phyloP scores from a whole-genome alignment of 2,797 vertebrate species.

The Thripadectes ignobilis region DNA sequence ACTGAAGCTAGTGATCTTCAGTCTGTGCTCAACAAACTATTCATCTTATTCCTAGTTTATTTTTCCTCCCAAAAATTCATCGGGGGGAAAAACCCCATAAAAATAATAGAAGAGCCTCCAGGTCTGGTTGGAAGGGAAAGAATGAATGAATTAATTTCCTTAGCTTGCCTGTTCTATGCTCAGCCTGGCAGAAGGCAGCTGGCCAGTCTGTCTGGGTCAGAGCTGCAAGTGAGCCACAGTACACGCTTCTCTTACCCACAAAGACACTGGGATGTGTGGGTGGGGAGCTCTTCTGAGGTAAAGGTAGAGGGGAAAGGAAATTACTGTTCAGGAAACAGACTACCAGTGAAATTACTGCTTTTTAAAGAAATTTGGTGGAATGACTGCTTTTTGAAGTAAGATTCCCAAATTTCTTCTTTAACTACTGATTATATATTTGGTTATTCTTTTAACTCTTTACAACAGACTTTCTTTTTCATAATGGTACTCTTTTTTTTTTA shows the following conservation, averaged over 20 bases:
- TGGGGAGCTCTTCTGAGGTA: neutral
- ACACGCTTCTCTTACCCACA: neutral
- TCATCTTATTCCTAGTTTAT: neutral
- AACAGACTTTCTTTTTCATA: neutral
- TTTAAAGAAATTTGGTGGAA: neutral
- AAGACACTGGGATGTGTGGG: accelerated
- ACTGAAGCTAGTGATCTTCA: neutral
- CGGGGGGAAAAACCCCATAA: neutral
- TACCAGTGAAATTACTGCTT: neutral
- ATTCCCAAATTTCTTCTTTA: neutral
- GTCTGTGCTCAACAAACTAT: neutral
- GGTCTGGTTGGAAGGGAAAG: neutral
- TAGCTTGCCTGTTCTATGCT: neutral
- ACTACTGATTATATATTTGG: neutral
- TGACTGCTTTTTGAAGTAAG: neutral
- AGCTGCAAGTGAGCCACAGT: neutral
- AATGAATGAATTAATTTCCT: neutral
- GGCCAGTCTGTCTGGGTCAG: neutral
- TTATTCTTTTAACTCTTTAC: neutral
- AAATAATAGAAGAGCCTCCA: neutral
- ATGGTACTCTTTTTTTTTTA: neutral
- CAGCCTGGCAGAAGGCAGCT: neutral
- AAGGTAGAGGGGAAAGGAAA: neutral
- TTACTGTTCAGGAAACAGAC: neutral
- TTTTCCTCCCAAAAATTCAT: neutral